Evolutionary conservation across 2,888 invertebrate genomes (phyloP), one percentile per base, ranked within the genome.

Genomic region (Troglohyphantes excavatus): DNA sequence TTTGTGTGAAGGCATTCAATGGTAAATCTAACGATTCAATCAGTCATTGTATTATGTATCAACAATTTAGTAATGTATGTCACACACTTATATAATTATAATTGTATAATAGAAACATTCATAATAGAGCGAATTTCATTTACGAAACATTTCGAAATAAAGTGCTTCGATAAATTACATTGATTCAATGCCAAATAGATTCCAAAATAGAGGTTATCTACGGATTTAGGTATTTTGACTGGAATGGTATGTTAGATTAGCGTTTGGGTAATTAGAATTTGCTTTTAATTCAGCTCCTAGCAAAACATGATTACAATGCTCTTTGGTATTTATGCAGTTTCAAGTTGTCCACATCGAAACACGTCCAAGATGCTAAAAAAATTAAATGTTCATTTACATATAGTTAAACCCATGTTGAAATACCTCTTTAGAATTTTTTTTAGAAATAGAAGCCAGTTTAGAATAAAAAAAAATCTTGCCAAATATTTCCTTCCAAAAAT

Each of bases 311-410:
- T 88, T 88, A 53, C 53, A 87, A 70, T 87, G 81, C 81, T 82
- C 43, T 89, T 83, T 89, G 82, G 70, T 89, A 82, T 82, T 83
- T 70, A 89, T 23, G 75, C 89, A 76, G 76, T 70, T 88, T 83
- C 82, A 84, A 84, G 78, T 65, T 83, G 89, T 90, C 89, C 89
- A 90, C 84, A 84, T 84, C 78, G 82, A 90, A 90, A 90, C 83
- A 90, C 89, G 89, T 90, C 89, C 89, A 90, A 89, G 70, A 89
- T 70, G 53, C 53, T 65, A 53, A 79, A 73, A 78, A 70, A 68
- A 85, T 76, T 76, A 76, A 78, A 78, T 70, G 59, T 67, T 85
- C 85, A n/a, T 59, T 61, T 79, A 87, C 86, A 87, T 79, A n/a
- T 87, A 87, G 86, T 72, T 87, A 21, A 63, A 75, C 59, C 78